A percentile compares a stretch with the other conserved stretches of the same genome.
Conservation (phyloP, 30 jellyfish, hydroid and myxozoan species). For the Cassiopea xamachana region DNA sequence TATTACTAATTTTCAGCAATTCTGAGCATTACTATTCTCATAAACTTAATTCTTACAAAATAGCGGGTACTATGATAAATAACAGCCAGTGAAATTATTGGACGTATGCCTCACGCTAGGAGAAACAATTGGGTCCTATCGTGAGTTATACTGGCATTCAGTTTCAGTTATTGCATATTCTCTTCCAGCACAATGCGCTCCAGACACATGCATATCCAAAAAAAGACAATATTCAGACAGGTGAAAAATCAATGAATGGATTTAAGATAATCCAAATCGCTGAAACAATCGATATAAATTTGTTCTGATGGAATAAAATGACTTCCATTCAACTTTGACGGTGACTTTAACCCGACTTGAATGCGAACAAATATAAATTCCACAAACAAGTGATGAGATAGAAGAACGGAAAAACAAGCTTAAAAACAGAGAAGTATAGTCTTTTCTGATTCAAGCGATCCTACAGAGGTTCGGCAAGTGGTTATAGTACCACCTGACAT, state of each 20-base stretch:
- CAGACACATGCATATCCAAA: not conserved
- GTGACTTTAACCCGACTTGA: constrained; percentile 4
- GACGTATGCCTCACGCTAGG: too few species aligned
- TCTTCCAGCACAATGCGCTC: too few species aligned
- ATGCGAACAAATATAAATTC: not conserved
- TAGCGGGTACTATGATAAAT: too few species aligned
- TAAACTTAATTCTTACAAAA: too few species aligned
- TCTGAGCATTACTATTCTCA: too few species aligned
- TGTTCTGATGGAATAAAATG: not conserved
- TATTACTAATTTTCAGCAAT: too few species aligned
- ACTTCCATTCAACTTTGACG: not conserved
- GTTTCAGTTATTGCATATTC: not conserved
- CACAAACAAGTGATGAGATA: not conserved
- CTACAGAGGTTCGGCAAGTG: not conserved
- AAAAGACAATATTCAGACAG: not conserved
- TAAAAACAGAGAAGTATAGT: not conserved
- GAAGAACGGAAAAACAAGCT: not conserved
- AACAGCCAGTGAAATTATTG: too few species aligned
- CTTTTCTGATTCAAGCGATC: not conserved
- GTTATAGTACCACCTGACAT: not conserved
- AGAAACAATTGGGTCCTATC: not conserved
- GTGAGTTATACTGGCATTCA: not conserved
- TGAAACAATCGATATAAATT: not conserved
- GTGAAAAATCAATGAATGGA: not conserved
- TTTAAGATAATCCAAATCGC: not conserved